These are phyloP conservation scores for Pararge aegeria DNA, from an alignment of 1,140 invertebrate genomes.

Conservation along the genomic window DNA sequence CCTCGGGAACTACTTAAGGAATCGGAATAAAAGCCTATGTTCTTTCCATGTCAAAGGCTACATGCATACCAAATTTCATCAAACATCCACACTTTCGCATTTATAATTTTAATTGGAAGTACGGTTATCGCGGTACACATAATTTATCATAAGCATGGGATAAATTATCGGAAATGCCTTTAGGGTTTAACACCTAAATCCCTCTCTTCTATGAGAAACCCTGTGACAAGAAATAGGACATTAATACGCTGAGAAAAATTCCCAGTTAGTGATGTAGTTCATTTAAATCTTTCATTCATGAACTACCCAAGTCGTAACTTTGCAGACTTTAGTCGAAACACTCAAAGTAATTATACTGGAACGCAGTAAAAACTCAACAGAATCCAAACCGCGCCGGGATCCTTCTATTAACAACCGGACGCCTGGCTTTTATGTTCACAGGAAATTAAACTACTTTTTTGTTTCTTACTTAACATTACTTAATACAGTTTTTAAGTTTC, in stretches of 20 bases:
- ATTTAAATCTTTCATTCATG: not conserved
- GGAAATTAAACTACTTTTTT: slow-evolving; percentile 13
- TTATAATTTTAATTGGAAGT: too few species aligned
- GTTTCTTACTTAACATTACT: not conserved
- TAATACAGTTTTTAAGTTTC: not conserved
- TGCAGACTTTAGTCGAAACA: slow-evolving; percentile 37
- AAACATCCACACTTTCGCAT: too few species aligned
- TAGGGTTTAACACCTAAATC: too few species aligned
- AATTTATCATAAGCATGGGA: too few species aligned
- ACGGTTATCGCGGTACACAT: too few species aligned
- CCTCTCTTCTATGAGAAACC: too few species aligned
- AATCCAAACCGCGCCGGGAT: slow-evolving; percentile 8
- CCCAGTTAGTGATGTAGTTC: not conserved
- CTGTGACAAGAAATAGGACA: too few species aligned
- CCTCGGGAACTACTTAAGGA: too few species aligned
- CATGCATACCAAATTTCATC: too few species aligned
- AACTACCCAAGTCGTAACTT: slow-evolving; percentile 28
- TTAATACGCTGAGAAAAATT: not conserved
- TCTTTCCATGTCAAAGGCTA: too few species aligned
- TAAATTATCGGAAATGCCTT: too few species aligned
- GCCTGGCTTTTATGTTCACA: slow-evolving; percentile 17
- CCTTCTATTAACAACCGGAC: slow-evolving; percentile 13
- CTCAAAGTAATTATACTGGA: slow-evolving; percentile 50
- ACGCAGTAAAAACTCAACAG: slow-evolving; percentile 39
- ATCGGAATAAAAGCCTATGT: too few species aligned